These are phyloP conservation scores for Polylopha cassiicola DNA, from an alignment of 2,888 invertebrate species.

Conservation along the genomic window DNA sequence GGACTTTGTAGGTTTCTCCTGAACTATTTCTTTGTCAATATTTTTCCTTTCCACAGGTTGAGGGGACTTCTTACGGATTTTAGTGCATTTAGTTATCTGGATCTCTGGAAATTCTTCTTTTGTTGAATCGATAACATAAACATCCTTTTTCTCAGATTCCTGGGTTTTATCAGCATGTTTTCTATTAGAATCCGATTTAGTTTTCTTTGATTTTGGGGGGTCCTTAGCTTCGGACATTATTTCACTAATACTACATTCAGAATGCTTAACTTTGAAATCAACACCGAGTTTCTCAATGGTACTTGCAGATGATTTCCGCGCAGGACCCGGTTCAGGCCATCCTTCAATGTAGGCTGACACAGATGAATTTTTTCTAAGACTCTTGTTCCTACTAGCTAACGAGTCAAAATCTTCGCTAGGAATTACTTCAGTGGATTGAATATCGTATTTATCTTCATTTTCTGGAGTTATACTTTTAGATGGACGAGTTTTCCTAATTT, in stretches of 20 bases:
- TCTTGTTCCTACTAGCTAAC: slow-evolving; percentile 11
- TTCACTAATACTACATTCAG: slow-evolving; percentile 27
- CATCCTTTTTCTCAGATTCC: slow-evolving; percentile 55
- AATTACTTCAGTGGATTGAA: slow-evolving; percentile 31
- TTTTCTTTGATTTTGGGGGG: slow-evolving; percentile 46
- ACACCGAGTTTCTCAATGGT: slow-evolving; percentile 10
- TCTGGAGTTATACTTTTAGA: slow-evolving; percentile 52
- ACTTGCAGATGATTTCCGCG: slow-evolving; percentile 23
- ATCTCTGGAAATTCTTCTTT: slow-evolving; percentile 69
- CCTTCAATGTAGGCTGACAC: slow-evolving; percentile 26
- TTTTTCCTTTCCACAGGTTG: slow-evolving; percentile 39
- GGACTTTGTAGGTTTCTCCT: slow-evolving; percentile 59
- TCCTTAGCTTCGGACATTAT: slow-evolving; percentile 37
- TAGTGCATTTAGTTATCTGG: slow-evolving; percentile 60
- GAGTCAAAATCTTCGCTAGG: slow-evolving; percentile 15
- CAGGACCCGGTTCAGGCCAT: slow-evolving; percentile 29
- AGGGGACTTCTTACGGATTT: slow-evolving; percentile 56
- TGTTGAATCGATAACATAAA: slow-evolving; percentile 66
- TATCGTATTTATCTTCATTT: slow-evolving; percentile 34
- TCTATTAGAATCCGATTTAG: slow-evolving; percentile 46
- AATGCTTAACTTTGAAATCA: slow-evolving; percentile 18
- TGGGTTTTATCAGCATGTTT: slow-evolving; percentile 42
- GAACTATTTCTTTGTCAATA: slow-evolving; percentile 32
- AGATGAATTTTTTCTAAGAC: slow-evolving; percentile 12
- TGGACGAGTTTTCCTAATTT: slow-evolving; percentile 49